Evolutionary conservation across 2,797 vertebrate species (phyloP).

Genomic region (Gadopsis marmoratus): DNA sequence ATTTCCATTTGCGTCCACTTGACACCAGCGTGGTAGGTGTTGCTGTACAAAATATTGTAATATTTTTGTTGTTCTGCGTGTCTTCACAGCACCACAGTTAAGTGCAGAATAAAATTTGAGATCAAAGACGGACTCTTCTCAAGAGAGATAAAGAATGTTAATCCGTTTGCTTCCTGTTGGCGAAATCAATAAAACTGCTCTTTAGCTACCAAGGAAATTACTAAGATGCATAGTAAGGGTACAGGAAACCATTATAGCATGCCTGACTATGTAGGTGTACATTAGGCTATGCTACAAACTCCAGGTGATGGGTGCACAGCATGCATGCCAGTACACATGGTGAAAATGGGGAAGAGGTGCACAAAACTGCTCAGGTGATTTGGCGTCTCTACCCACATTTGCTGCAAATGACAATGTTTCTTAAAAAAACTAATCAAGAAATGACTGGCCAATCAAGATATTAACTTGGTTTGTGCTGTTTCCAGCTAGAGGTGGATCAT

Average conservation of each 20-base stretch:
- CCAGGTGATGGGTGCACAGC: constrained; percentile 9
- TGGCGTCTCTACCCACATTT: neutral
- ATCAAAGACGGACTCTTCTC: neutral
- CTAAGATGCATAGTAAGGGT: constrained; percentile 48
- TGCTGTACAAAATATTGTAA: neutral
- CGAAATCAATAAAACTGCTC: constrained; percentile 68
- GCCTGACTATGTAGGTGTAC: constrained; percentile 47
- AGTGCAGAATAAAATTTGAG: constrained; percentile 1
- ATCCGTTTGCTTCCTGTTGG: constrained; percentile 33
- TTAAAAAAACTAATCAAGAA: too few species aligned
- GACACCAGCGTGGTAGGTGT: neutral
- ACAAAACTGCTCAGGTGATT: neutral
- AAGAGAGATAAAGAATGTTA: neutral
- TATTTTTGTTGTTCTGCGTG: neutral
- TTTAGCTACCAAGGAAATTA: constrained; percentile 33
- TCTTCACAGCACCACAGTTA: neutral
- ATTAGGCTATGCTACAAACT: constrained; percentile 27
- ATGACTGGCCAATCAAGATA: too few species aligned
- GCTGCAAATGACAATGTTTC: neutral
- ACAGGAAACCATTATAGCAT: constrained; percentile 65
- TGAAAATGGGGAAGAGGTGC: neutral
- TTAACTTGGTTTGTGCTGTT: too few species aligned
- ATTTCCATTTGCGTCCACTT: constrained; percentile 30
- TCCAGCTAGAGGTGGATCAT: neutral
- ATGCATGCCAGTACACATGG: neutral